Base-by-base conservation (phyloP, 1,140 invertebrate genomes). In the Armadillidium nasatum region DNA sequence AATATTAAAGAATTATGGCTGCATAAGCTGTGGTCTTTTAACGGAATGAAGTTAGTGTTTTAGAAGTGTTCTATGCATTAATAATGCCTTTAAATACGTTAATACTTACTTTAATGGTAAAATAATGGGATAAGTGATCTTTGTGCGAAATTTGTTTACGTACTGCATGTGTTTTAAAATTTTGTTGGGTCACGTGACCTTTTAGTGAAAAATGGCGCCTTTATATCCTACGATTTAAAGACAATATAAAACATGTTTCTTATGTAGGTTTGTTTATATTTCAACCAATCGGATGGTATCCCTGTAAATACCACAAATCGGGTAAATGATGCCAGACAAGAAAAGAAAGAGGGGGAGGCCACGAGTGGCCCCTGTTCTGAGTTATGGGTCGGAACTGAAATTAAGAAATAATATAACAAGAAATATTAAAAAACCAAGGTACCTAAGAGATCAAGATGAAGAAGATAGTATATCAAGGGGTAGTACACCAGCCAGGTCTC, bases 261-360 rank as follows among this genome's bases (percentile, higher is more conserved):
- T 60, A 71, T 72, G 79, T 75, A 75, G 79, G 79, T 77, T 77
- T 80, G 79, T 80, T 80, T 80, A 74, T 80, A 76, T 80, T 80
- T 77, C 76, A 76, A 67, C 71, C 76, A 73, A 73, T 73, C 70
- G 50, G 74, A 78, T 33, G 66, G 22, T 76, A 72, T 19, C 45
- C 22, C 21, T 10, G 11, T 44, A 43, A 22, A 11, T 68, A 68
- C 68, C 22, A n/a, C 33, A 54, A 13, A 33, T 10, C n/a, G 6
- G 66, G 44, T 43, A 43, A 44, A 66, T 23, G 54, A 74, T 74
- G 73, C 66, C 73, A 66, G 73, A 74, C 44, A 74, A 67, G 60
- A 74, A 74, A 66, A 45, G 73, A 19, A 74, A 74, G 43, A 15
- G 73, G 44, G 73, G 73, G 50, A 54, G 73, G 7, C 73, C 73